These are phyloP conservation scores for Phocides pigmalion DNA, from an alignment of 1,140 invertebrate species.

Conservation along the genomic window DNA sequence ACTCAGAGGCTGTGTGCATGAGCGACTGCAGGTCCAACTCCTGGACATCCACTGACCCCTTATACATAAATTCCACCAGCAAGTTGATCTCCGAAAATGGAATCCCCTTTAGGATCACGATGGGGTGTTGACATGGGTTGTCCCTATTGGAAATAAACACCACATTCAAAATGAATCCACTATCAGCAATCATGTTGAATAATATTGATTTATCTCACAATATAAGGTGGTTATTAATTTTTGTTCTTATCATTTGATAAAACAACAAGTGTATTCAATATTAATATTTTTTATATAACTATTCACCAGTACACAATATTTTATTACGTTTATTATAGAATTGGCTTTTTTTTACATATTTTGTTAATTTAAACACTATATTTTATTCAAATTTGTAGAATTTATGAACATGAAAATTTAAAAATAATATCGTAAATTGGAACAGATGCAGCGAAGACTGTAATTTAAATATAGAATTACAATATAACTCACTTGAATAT, in stretches of 20 bases:
- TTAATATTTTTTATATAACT: slow-evolving; percentile 30
- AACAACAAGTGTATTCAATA: slow-evolving; percentile 50
- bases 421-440: slow-evolving; percentile 32
- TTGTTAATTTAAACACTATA: slow-evolving; percentile 1
- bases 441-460: slow-evolving; percentile 5
- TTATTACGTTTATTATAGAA: background rate
- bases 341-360: background rate
- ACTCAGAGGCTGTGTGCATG: slow-evolving; percentile 87
- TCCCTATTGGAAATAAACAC: slow-evolving; percentile 72
- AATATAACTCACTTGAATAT: slow-evolving; percentile 85
- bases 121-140: slow-evolving; percentile 89
- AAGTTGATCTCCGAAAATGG: slow-evolving; percentile 88
- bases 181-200: slow-evolving; percentile 43
- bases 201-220: slow-evolving; percentile 55
- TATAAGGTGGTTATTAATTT: slow-evolving; percentile 53
- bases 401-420: slow-evolving; percentile 11
- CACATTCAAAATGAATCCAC: slow-evolving; percentile 20
- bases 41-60: slow-evolving; percentile 88
- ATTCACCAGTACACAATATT: background rate
- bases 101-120: slow-evolving; percentile 88
- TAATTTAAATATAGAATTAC: slow-evolving; percentile 40
- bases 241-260: slow-evolving; percentile 66
- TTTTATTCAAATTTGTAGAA: slow-evolving; percentile 14
- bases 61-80: slow-evolving; percentile 90
- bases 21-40: slow-evolving; percentile 87